phyloP scores from a whole-genome alignment of 2,888 invertebrate species.

The Arrhopalites spinosus region DNA sequence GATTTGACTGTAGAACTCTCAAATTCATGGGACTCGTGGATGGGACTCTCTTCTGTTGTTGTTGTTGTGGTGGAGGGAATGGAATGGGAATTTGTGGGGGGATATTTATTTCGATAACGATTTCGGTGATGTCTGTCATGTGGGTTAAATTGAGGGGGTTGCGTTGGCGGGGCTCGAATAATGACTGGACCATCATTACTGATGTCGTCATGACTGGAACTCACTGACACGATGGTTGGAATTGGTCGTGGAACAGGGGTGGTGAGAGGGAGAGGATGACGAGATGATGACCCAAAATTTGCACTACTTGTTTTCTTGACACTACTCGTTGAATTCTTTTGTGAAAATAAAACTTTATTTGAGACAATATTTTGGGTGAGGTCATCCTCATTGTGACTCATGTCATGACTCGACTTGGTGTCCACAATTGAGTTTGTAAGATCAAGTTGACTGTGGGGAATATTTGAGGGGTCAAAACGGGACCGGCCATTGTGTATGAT shows the following conservation, averaged over 20 bases:
- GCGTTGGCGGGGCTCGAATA: constrained; percentile 33
- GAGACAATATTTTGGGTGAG: neutral
- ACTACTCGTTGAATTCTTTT: constrained; percentile 26
- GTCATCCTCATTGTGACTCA: constrained; percentile 2
- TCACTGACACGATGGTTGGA: neutral
- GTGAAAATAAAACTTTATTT: constrained; percentile 24
- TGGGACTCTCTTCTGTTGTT: neutral
- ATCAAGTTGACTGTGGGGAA: constrained; percentile 24
- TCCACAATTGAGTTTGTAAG: constrained; percentile 30
- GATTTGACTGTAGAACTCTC: neutral
- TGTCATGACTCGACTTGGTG: constrained; percentile 8
- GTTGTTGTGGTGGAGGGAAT: constrained; percentile 32
- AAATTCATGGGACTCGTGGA: neutral
- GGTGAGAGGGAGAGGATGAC: neutral
- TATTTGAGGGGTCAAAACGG: constrained; percentile 3
- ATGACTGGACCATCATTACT: constrained; percentile 20
- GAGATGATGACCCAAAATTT: neutral
- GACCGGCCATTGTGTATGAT: constrained; percentile 24
- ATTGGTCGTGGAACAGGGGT: neutral
- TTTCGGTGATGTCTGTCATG: constrained; percentile 34
- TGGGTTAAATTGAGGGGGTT: constrained; percentile 1
- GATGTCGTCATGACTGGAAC: neutral
- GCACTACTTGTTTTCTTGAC: constrained; percentile 20
- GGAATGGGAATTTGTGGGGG: constrained; percentile 46
- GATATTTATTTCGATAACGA: constrained; percentile 45